Base-by-base conservation (phyloP, 2,113 vertebrate genomes). In the Hemicordylus capensis region DNA sequence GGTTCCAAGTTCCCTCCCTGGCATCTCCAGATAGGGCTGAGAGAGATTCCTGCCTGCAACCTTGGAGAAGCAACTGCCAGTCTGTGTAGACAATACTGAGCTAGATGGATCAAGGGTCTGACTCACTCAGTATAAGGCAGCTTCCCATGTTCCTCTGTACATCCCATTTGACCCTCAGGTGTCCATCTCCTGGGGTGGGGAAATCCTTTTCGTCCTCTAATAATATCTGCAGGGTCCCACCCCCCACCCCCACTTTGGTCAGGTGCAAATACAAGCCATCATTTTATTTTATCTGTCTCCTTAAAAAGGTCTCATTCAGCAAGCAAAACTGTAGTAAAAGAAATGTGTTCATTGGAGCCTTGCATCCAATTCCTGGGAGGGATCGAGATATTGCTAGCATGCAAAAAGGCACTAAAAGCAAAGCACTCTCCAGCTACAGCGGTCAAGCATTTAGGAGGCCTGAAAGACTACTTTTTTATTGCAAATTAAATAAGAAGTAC, bases 401-500 rank as follows among this genome's bases (percentile, higher is more conserved):
- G 51, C 81, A 79, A 74, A 17, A 56, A 61, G 66, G 28, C 34
- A 66, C 88, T 83, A 69, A 86, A 91, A 88, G 78, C 64, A 81
- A 85, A 88, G n/a, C 22, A 44, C 66, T 85, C 61, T 88, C 75
- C 51, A 59, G 51, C 61, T 90, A 85, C 46, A 83, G 85, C 76
- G 59, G 81, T 83, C 75, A 78, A 90, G 63, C 58, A 75, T 88
- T 91, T 88, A 87, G 67, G 74, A 78, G 67, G 88, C 74, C 76
- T 66, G 54, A 77, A 88, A 85, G 54, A 88, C 73, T 26, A 56
- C 76, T 90, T 87, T n/a, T 91, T 89, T 91, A 91, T 77, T 88
- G 72, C 0, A 0, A 54, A 90, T 73, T 87, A 83, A 93, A 89
- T 78, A 90, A 88, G 88, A 89, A 80, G 80, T 73, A 89, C 72